These are phyloP conservation scores for Opisthocomus hoazin DNA, from an alignment of 2,113 vertebrate species.

Conservation along the genomic window DNA sequence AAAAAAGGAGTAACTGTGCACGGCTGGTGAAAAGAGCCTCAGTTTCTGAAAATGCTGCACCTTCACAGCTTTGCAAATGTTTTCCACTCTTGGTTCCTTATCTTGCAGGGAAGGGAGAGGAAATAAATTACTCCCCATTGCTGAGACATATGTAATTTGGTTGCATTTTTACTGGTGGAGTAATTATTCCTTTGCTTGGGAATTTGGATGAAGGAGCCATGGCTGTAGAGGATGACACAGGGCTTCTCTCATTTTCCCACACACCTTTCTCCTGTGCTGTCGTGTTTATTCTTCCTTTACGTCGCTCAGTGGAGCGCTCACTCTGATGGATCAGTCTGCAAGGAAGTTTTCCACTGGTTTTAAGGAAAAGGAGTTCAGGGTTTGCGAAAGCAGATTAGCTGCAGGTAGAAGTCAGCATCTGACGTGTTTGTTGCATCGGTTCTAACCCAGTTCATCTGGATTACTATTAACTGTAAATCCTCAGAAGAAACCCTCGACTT, in stretches of 20 bases:
- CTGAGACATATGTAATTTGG: background rate
- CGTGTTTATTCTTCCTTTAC: background rate
- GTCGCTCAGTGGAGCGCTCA: background rate
- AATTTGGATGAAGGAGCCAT: background rate
- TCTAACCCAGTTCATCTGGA: background rate
- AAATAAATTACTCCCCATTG: background rate
- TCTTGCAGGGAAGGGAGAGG: background rate
- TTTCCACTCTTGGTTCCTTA: background rate
- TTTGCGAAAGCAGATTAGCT: background rate
- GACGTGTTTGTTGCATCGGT: background rate
- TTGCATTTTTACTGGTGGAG: background rate
- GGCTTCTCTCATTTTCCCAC: background rate
- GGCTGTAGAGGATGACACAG: background rate
- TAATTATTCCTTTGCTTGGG: background rate
- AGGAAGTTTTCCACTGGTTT: background rate
- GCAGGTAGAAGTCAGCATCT: background rate
- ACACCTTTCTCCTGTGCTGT: background rate
- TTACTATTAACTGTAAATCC: background rate
- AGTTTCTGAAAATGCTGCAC: background rate
- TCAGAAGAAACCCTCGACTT: background rate
- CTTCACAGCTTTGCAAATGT: background rate
- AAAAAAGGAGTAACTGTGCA: background rate
- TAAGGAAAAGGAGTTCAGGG: background rate
- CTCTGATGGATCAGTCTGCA: background rate
- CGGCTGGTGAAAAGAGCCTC: constrained; percentile 21